Conservation (phyloP, 2,113 vertebrate genomes). For the Ctenomys sociabilis region DNA sequence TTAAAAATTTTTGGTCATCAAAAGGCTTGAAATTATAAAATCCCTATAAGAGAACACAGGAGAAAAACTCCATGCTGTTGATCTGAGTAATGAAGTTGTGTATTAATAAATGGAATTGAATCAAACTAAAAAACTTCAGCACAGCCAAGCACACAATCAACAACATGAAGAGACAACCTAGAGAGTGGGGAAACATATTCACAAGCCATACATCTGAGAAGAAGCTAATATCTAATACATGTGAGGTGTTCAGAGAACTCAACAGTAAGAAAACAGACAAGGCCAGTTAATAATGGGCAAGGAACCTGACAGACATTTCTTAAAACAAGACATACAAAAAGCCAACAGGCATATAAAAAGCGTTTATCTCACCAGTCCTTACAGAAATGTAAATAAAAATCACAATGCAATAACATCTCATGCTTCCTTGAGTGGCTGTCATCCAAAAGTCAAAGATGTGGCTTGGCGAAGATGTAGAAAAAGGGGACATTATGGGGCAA, state of each 20-base stretch:
- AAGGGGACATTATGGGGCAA: neutral
- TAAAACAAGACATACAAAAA: neutral
- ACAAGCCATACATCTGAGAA: neutral
- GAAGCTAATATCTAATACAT: neutral
- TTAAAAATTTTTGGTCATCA: neutral
- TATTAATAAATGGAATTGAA: neutral
- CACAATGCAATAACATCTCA: neutral
- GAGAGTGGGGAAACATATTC: neutral
- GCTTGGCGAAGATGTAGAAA: too few relatives aligned
- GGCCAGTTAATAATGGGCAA: neutral
- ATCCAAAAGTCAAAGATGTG: neutral
- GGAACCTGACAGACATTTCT: neutral
- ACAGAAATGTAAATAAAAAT: neutral
- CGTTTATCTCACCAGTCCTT: neutral
- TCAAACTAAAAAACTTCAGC: neutral
- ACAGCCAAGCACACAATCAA: neutral
- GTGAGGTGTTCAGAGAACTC: neutral
- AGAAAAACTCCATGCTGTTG: neutral
- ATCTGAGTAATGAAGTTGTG: neutral
- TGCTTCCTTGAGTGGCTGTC: neutral
- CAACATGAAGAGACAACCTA: neutral
- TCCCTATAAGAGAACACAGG: neutral
- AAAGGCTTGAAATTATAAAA: neutral
- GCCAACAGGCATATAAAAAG: neutral
- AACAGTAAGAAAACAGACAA: neutral